Evolutionary conservation across 2,797 vertebrate genomes (phyloP), one percentile per base, ranked within the genome.

Genomic region (Buphagus erythrorhynchus): DNA sequence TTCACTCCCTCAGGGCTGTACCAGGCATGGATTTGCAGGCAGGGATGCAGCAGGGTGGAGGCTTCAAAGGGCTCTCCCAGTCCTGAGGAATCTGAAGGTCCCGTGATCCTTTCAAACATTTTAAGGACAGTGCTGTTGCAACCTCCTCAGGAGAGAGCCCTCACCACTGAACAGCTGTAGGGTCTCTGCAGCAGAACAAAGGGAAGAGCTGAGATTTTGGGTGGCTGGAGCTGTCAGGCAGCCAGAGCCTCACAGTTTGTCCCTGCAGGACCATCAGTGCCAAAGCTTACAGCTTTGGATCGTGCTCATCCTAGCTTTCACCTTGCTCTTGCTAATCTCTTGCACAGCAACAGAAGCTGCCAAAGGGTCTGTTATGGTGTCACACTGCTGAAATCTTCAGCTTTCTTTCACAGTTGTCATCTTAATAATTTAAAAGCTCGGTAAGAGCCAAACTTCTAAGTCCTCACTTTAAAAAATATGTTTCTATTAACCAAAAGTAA

Each of bases 231-330:
- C 61, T 86, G 15, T 25, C 13, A 73, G 29, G 35, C 82, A 91
- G 40, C 6, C 48, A 36, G 38, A 79, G 20, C 9, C 46, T 16
- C 31, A 25, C 9, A 29, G 42, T 35, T 54, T 66, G 68, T 61
- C 67, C 57, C 57, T 61, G 29, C 46, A 68, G 51, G 36, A 43
- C 9, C 19, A 15, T 8, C 2, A 3, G 12, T 48, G 43, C 43
- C 25, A 73, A 17, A 89, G 67, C 43, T 38, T 4, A 16, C 22
- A 46, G 46, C n/a, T 0, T n/a, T n/a, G 0, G 25, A 79, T 13
- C 0, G 0, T 55, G 63, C 16, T 10, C 35, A 55, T 22, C 35
- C 19, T 67, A 63, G 59, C 31, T 62, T 69, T 62, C 0, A 0
- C 38, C 43, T 46, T 33, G 46, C 43, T 48, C 51, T 69, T 85